Conservation (phyloP, 1,140 invertebrate genomes). For the Ceratina australensis region DNA sequence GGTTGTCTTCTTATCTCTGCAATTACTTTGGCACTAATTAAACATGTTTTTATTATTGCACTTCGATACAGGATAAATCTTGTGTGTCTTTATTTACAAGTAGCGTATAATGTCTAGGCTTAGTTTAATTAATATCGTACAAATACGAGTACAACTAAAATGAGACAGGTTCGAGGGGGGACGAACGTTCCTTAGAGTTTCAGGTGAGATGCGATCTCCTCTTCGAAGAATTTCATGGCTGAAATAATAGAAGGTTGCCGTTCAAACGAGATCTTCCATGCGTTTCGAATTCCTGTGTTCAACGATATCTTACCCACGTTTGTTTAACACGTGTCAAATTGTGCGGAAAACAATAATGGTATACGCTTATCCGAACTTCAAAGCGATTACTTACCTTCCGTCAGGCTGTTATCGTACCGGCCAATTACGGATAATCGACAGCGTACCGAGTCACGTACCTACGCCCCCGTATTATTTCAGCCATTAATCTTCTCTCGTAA, state of each 20-base stretch:
- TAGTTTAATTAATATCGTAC: slow-evolving; percentile 62
- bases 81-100: slow-evolving; percentile 71
- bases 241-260: slow-evolving; percentile 13
- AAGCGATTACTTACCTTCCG: slow-evolving; percentile 5
- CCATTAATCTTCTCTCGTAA: background rate
- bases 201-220: background rate
- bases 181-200: slow-evolving; percentile 6
- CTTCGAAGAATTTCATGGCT: slow-evolving; percentile 9
- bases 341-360: background rate
- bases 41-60: slow-evolving; percentile 74
- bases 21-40: slow-evolving; percentile 74
- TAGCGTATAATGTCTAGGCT: slow-evolving; percentile 63
- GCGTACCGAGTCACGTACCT: background rate
- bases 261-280: background rate
- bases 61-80: slow-evolving; percentile 71
- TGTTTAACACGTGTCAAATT: background rate
- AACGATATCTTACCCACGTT: background rate
- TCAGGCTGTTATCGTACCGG: background rate
- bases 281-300: background rate
- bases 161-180: slow-evolving; percentile 23
- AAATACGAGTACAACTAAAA: slow-evolving; percentile 63
- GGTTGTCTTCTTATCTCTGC: slow-evolving; percentile 46
- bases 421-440: background rate
- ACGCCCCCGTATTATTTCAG: slow-evolving; percentile 27
- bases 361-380: background rate